These are phyloP conservation scores for Phrynocephalus vlangalii DNA, from an alignment of 2,797 vertebrate species.

Conservation along the genomic window DNA sequence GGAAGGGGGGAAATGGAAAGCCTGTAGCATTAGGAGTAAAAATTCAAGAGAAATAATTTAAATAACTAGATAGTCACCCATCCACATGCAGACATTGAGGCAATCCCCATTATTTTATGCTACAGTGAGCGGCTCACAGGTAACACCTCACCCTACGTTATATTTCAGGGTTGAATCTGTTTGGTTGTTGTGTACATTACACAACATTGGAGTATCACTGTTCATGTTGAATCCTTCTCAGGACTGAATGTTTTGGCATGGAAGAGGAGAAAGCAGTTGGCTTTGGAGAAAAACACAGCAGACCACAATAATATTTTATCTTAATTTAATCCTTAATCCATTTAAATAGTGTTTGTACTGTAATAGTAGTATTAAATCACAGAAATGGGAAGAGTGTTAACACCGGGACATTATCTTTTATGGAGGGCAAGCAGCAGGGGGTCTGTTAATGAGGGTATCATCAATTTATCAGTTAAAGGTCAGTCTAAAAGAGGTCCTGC, in stretches of 20 bases:
- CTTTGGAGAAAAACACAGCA: conserved; percentile 57
- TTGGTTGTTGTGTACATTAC: not conserved
- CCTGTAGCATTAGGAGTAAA: not conserved
- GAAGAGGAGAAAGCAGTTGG: conserved; percentile 31
- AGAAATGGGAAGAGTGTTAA: conserved; percentile 72
- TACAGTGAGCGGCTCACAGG: not conserved
- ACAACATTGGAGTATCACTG: conserved; percentile 23
- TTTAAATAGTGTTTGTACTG: conserved; percentile 73
- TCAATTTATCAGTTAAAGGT: conserved; percentile 80
- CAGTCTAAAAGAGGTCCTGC: conserved; percentile 73
- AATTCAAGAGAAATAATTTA: not conserved
- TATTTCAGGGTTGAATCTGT: not conserved
- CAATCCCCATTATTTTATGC: not conserved
- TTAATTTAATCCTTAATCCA: conserved; percentile 71
- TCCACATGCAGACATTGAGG: not conserved
- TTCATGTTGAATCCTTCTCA: not conserved
- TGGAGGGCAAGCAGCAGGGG: conserved; percentile 79
- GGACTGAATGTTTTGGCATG: conserved; percentile 36
- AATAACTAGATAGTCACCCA: not conserved
- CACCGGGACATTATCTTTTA: conserved; percentile 81
- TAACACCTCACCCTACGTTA: conserved; percentile 19
- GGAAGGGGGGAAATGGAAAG: no score
- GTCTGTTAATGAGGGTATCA: conserved; percentile 80
- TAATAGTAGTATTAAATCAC: conserved; percentile 77
- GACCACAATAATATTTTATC: conserved; percentile 69